Conservation (phyloP, 2,888 invertebrate genomes). For the Heteropelma amictum region DNA sequence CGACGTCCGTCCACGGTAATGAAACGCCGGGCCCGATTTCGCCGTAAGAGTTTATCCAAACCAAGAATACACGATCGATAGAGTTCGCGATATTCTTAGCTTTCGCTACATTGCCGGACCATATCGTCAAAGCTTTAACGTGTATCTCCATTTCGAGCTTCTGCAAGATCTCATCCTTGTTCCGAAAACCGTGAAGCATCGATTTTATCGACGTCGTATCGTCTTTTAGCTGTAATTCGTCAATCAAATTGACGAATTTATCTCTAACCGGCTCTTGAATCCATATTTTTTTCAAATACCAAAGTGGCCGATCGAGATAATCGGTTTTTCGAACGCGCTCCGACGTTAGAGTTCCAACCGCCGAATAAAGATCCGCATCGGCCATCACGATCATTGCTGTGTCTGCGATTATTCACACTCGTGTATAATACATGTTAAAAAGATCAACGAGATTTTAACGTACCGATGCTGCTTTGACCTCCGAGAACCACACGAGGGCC, state of each 20-base stretch:
- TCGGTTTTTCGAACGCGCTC: conserved; percentile 44
- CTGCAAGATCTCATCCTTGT: conserved; percentile 47
- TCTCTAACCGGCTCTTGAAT: conserved; percentile 53
- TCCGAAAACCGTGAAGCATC: conserved; percentile 51
- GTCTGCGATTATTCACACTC: conserved; percentile 19
- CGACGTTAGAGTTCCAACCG: conserved; percentile 43
- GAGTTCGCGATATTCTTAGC: conserved; percentile 51
- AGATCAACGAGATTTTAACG: not conserved
- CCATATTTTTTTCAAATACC: conserved; percentile 55
- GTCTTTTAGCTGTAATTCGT: conserved; percentile 37
- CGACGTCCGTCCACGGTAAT: conserved; percentile 45
- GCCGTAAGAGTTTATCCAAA: conserved; percentile 57
- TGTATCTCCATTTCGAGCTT: conserved; percentile 37
- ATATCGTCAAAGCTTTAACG: conserved; percentile 51
- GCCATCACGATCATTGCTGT: conserved; percentile 54
- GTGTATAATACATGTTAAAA: not conserved
- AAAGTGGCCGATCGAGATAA: conserved; percentile 51
- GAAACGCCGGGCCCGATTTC: conserved; percentile 54
- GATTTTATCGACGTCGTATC: conserved; percentile 38
- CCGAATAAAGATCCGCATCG: conserved; percentile 54
- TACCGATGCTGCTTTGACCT: conserved; percentile 50
- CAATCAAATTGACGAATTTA: conserved; percentile 45
- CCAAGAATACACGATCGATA: conserved; percentile 29
- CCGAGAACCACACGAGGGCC: conserved; percentile 50
- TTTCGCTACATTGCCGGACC: conserved; percentile 51